phyloP scores from a whole-genome alignment of 2,888 invertebrate species.

The Tenthredo distinguenda region DNA sequence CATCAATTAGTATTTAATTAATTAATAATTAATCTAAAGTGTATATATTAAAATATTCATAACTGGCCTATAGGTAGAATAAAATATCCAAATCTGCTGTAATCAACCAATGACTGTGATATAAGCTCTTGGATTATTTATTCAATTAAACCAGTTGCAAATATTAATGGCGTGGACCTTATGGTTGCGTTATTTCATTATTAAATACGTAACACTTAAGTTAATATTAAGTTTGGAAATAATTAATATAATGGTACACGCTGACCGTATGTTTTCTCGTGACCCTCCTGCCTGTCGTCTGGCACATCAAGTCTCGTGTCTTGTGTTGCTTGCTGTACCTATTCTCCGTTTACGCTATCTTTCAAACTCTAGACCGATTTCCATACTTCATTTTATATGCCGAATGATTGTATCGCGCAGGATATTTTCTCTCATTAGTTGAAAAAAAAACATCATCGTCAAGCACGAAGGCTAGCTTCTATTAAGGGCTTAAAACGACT shows the following conservation, averaged over 20 bases:
- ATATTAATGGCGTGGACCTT: slow-evolving; percentile 17
- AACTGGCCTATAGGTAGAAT: slow-evolving; percentile 11
- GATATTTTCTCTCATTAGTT: not conserved
- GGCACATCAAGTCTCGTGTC: slow-evolving; percentile 76
- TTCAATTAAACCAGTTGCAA: slow-evolving; percentile 16
- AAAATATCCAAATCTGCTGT: slow-evolving; percentile 4
- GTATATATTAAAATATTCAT: slow-evolving; percentile 40
- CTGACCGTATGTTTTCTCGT: slow-evolving; percentile 57
- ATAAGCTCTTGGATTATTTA: slow-evolving; percentile 2
- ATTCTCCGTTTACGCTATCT: slow-evolving; percentile 61
- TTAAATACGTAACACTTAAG: not conserved
- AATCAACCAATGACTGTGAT: not conserved
- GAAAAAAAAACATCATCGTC: not conserved
- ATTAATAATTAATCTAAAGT: slow-evolving; percentile 40
- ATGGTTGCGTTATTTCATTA: slow-evolving; percentile 20
- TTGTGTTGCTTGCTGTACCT: slow-evolving; percentile 73
- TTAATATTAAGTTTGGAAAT: slow-evolving; percentile 39
- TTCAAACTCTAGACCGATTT: not conserved
- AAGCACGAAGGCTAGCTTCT: not conserved
- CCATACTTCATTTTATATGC: not conserved
- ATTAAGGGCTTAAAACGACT: not conserved
- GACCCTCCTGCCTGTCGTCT: slow-evolving; percentile 72
- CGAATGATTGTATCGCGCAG: not conserved
- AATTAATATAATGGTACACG: slow-evolving; percentile 38
- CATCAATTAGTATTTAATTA: slow-evolving; percentile 43